These are phyloP conservation scores for Lepus americanus DNA, from an alignment of 2,113 vertebrate genomes.

Conservation along the genomic window DNA sequence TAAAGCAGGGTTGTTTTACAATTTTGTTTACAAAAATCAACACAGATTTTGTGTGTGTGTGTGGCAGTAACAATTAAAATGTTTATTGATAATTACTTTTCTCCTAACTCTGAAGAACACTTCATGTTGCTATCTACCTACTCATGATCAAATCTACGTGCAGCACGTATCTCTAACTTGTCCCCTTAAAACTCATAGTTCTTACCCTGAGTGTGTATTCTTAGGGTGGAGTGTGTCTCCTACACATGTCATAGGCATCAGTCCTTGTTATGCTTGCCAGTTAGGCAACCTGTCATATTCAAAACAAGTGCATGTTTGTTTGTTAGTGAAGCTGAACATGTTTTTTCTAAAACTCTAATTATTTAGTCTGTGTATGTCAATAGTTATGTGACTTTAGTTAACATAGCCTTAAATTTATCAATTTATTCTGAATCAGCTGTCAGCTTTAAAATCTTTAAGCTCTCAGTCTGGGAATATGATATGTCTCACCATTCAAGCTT, in stretches of 20 bases:
- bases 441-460: neutral
- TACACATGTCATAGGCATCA: neutral
- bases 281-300: neutral
- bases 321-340: neutral
- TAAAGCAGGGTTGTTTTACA: neutral
- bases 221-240: neutral
- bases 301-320: neutral
- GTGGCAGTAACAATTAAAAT: neutral
- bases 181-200: neutral
- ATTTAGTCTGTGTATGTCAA: neutral
- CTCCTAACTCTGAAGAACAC: too few relatives aligned
- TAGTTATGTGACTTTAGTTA: neutral
- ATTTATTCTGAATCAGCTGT: neutral
- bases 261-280: neutral
- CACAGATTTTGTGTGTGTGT: neutral
- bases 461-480: neutral
- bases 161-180: neutral
- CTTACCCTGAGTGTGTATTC: neutral
- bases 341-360: neutral
- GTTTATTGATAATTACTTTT: neutral
- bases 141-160: neutral
- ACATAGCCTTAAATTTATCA: constrained; percentile 11
- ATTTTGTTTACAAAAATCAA: neutral
- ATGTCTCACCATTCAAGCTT: neutral
- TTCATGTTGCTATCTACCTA: neutral